Conservation (phyloP, 37 sponge, comb jelly and placozoan genomes). For the Crambe crambe region DNA sequence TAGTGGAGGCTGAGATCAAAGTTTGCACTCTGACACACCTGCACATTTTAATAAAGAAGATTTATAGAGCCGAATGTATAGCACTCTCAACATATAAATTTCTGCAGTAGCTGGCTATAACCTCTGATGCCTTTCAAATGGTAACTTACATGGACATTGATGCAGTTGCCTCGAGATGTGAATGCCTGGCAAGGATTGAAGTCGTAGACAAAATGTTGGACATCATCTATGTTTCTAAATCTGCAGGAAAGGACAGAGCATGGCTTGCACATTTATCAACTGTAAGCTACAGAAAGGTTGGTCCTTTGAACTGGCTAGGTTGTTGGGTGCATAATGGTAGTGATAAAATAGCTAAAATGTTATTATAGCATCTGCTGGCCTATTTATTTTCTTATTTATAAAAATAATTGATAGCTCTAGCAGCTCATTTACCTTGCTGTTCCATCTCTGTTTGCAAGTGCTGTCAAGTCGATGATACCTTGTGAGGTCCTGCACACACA, state of each 20-base stretch:
- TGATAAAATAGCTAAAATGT: too few species aligned
- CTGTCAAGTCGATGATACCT: slow-evolving; percentile 19
- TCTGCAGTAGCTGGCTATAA: too few species aligned
- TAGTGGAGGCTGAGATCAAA: not conserved
- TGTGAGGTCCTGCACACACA: slow-evolving; percentile 20
- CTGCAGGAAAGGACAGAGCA: not conserved
- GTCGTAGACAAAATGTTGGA: not conserved
- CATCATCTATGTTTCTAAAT: not conserved
- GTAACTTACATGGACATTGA: slow-evolving; percentile 8
- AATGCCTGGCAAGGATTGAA: slow-evolving; percentile 31
- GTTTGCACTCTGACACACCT: slow-evolving; percentile 15
- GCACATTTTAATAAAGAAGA: not conserved
- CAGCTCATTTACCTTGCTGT: slow-evolving; percentile 11
- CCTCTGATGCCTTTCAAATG: too few species aligned
- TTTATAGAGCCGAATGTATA: too few species aligned
- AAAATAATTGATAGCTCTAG: not conserved
- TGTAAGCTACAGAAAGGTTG: too few species aligned
- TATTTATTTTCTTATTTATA: not conserved
- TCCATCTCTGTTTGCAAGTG: slow-evolving; percentile 19
- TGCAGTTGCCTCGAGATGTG: not conserved
- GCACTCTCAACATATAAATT: too few species aligned
- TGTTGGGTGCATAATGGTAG: too few species aligned
- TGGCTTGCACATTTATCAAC: too few species aligned
- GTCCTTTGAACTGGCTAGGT: too few species aligned
- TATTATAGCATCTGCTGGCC: not conserved